Evolutionary conservation across 2,113 vertebrate genomes (phyloP).

Genomic region (Orycteropus afer): DNA sequence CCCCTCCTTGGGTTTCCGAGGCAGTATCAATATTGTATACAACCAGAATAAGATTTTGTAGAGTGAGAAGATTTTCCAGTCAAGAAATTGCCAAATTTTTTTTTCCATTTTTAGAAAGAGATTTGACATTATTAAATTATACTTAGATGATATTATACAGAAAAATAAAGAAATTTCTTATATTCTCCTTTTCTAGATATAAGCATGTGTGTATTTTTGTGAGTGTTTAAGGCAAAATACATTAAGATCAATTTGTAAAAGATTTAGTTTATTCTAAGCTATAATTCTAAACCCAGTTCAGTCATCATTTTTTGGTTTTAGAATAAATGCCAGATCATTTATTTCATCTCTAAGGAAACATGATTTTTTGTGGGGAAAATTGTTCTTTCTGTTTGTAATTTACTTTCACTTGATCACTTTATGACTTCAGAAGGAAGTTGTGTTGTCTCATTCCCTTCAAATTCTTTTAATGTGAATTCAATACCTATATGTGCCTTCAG

Average conservation of each 20-base stretch:
- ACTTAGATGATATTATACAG: not conserved
- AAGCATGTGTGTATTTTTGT: not conserved
- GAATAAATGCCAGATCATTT: constrained; percentile 30
- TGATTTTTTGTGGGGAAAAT: not conserved
- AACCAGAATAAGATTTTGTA: not conserved
- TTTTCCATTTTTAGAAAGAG: not conserved
- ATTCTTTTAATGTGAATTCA: not conserved
- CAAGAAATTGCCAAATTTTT: not conserved
- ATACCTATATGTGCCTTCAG: not conserved
- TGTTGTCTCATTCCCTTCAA: not conserved
- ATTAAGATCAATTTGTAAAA: not conserved
- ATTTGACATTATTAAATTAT: not conserved
- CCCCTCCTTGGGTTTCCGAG: too few species aligned
- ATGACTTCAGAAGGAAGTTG: not conserved
- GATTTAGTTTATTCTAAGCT: not conserved
- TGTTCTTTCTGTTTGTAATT: not conserved
- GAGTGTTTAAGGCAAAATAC: not conserved
- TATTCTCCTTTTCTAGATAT: not conserved
- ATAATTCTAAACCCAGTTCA: not conserved
- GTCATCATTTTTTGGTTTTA: not conserved
- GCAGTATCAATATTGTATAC: too few species aligned
- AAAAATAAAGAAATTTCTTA: not conserved
- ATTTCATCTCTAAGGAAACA: constrained; percentile 8
- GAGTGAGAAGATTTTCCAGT: not conserved
- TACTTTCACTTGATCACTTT: not conserved